phyloP scores from a whole-genome alignment of 2,113 vertebrate species.

The Mesitornis unicolor region DNA sequence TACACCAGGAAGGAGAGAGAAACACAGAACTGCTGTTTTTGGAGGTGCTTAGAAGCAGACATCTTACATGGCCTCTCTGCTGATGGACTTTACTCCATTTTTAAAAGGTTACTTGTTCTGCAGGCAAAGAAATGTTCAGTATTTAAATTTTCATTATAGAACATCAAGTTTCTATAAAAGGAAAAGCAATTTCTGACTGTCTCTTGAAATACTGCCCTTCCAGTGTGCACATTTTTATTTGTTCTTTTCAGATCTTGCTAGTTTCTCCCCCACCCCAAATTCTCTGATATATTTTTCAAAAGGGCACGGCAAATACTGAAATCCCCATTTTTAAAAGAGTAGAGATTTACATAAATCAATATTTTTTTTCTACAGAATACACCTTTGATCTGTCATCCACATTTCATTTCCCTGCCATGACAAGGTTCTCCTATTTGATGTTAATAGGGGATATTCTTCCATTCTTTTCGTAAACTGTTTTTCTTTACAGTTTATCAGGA shows the following conservation, averaged over 20 bases:
- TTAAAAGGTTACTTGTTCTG: not conserved
- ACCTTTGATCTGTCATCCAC: not conserved
- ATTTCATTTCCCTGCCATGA: not conserved
- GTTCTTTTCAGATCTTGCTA: not conserved
- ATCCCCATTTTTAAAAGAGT: not conserved
- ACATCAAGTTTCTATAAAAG: not conserved
- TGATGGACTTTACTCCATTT: not conserved
- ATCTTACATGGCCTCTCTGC: not conserved
- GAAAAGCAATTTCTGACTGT: not conserved
- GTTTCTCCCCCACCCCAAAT: not conserved
- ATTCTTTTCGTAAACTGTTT: conserved; percentile 23
- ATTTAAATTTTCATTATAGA: not conserved
- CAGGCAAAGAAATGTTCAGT: not conserved
- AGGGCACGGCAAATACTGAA: not conserved
- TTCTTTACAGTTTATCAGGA: not conserved
- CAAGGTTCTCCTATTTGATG: not conserved
- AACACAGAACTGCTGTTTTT: not conserved
- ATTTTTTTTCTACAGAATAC: not conserved
- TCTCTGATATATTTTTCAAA: not conserved
- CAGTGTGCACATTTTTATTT: not conserved
- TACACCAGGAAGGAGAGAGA: not conserved
- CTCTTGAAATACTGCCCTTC: not conserved
- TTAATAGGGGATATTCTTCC: not conserved
- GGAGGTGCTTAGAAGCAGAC: not conserved
- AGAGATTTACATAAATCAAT: not conserved